Base-by-base conservation (phyloP, 1,140 invertebrate species). In the Cyphomyrmex costatus region DNA sequence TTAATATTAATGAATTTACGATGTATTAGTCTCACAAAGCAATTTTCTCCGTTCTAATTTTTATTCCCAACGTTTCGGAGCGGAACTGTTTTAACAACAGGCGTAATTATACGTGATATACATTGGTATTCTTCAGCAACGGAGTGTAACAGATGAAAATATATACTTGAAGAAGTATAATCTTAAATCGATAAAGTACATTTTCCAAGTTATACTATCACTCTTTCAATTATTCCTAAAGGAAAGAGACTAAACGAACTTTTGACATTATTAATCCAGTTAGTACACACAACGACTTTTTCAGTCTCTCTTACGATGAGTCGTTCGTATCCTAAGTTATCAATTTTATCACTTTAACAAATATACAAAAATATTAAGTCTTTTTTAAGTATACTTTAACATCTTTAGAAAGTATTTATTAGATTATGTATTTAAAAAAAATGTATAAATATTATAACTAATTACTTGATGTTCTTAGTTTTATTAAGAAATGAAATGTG, bases 11-110 rank as follows among this genome's bases (percentile, higher is more conserved):
- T 83, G 14, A n/a, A 46, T 73, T 83, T 74, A 71, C 19, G 24
- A 60, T 58, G 53, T 49, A 53, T 73, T 83, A 83, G 10, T 56
- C 33, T 83, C 19, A 46, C 14, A 46, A 21, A 33, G 30, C 36
- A 61, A 74, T 83, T 83, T 82, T 83, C 68, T 83, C 53, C 36
- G 79, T 83, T 74, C 68, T 74, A 61, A 73, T 74, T 73, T 83
- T 83, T 74, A 60, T 73, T 74, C 19, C 27, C 30, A 83, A 73
- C 53, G 79, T 83, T 82, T 83, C 79, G 79, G 79, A 83, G 79
- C 79, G 79, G 79, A 83, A 83, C 79, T 60, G 68, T 49, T 46
- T 83, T 73, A 83, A 83, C 65, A 70, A 46, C 53, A 24, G 19
- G 53, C 5, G 27, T 83, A 46, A 83, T 83, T 83, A 56, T 27